These are phyloP conservation scores for Hofmannophila pseudospretella DNA, from an alignment of 2,888 invertebrate species.

Conservation along the genomic window DNA sequence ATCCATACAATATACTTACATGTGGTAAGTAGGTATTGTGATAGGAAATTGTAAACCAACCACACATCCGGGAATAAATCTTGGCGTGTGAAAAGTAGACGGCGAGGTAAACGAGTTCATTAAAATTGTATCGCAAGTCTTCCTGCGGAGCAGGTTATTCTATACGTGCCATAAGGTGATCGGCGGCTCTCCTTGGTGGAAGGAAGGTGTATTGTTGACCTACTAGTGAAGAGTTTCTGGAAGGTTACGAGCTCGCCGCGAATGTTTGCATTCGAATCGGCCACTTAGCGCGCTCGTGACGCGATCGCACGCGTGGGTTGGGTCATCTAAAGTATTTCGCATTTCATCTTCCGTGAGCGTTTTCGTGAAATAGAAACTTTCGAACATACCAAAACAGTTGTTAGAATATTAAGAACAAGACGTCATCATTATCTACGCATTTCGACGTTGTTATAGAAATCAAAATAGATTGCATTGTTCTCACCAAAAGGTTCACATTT, in stretches of 20 bases:
- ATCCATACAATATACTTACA: too few relatives aligned
- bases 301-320: too few relatives aligned
- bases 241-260: background rate
- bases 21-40: background rate
- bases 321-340: background rate
- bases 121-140: conserved; percentile 5
- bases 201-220: conserved; percentile 1
- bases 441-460: background rate
- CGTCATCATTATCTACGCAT: too few relatives aligned
- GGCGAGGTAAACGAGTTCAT: conserved; percentile 9
- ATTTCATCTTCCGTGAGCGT: too few relatives aligned
- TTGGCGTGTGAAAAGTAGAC: conserved; percentile 6
- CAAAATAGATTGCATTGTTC: background rate
- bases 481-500: too few relatives aligned
- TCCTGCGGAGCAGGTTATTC: conserved; percentile 3
- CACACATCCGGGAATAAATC: conserved; percentile 7
- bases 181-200: conserved; percentile 6
- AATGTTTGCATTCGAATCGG: conserved; percentile 5
- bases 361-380: too few relatives aligned
- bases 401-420: too few relatives aligned
- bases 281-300: background rate
- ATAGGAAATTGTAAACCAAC: background rate
- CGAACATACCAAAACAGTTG: too few relatives aligned
- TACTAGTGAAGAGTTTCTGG: conserved; percentile 1
- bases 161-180: conserved; percentile 1